Evolutionary conservation across 2,113 vertebrate genomes (phyloP), one percentile per base, ranked within the genome.

Genomic region (Procavia capensis): DNA sequence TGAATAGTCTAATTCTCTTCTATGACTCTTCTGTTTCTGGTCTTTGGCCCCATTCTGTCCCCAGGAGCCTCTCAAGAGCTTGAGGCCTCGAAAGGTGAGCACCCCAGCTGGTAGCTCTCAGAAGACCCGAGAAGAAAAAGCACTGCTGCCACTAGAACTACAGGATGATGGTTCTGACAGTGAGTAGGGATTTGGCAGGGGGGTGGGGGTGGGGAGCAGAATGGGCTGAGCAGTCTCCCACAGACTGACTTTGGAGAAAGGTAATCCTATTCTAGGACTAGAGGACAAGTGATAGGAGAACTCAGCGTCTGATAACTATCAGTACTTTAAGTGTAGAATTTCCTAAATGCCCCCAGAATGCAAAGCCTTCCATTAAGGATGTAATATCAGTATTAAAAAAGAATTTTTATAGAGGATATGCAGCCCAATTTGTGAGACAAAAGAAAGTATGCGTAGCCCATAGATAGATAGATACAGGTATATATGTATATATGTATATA

Each of bases 21-120:
- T n/a, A n/a, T n/a, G n/a, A n/a, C 76, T 70, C 3, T 0, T 10
- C 1, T 76, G 4, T 85, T 54, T 29, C 8, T 76, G 57, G 16
- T 63, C 0, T 85, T 59, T 82, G 29, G 8, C 34, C 54, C 83
- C 34, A 43, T 50, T 54, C 54, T 57, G 9, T 50, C 20, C 1
- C 0, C 66, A 99, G 99, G 99, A 99, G 93, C 99, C 99, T 5
- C 98, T 99, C 76, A 99, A 99, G 89, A 99, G 99, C 83, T 97
- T 98, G 9, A 99, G 99, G 95, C 98, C 99, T 66, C 99, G 99
- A 98, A 99, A 98, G 95, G 96, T 98, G 0, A 98, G 98, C 0
- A 97, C 98, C 4, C 97, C 99, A 5, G 95, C 98, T 36, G 98
- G 99, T 68, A 98, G 98, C 68, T 91, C 98, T 0, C 99, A 99